Conservation (phyloP, 2,888 invertebrate species). For the Barypeithes pellucidus region DNA sequence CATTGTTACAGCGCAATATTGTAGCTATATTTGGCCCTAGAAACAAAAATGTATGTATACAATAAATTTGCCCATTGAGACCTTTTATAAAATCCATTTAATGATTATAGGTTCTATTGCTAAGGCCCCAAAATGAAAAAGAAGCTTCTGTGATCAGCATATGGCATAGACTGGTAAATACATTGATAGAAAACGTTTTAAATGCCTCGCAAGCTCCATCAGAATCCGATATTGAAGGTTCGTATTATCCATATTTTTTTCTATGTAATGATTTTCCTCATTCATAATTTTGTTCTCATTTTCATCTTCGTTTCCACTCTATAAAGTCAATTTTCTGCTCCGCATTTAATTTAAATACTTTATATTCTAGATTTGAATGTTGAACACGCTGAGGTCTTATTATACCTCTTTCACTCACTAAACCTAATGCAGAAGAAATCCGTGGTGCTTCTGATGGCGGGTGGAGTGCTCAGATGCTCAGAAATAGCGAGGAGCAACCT, state of each 20-base stretch:
- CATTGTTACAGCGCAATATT: too few relatives aligned
- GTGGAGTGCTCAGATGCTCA: conserved; percentile 80
- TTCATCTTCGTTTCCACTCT: not conserved
- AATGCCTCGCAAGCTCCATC: conserved; percentile 76
- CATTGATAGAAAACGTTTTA: conserved; percentile 89
- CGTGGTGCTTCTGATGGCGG: conserved; percentile 87
- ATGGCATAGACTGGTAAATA: conserved; percentile 92
- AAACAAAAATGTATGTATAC: too few relatives aligned
- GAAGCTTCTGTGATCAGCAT: conserved; percentile 93
- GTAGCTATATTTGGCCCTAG: too few relatives aligned
- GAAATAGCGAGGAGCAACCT: conserved; percentile 76
- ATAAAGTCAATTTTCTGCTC: not conserved
- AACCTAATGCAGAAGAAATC: conserved; percentile 98
- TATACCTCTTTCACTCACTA: conserved; percentile 95
- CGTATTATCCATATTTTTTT: not conserved
- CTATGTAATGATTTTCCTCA: too few relatives aligned
- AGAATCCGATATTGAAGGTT: conserved; percentile 84
- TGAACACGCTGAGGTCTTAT: conserved; percentile 93
- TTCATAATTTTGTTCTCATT: too few relatives aligned
- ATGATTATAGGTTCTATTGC: conserved; percentile 76
- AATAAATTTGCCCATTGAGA: too few relatives aligned
- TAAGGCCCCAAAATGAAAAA: conserved; percentile 87
- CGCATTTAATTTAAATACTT: not conserved
- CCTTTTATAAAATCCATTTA: too few relatives aligned
- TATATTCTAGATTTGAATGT: conserved; percentile 89